Base-by-base conservation (phyloP, 53 echinoderm and acorn worm genomes). In the Henricia sp. region DNA sequence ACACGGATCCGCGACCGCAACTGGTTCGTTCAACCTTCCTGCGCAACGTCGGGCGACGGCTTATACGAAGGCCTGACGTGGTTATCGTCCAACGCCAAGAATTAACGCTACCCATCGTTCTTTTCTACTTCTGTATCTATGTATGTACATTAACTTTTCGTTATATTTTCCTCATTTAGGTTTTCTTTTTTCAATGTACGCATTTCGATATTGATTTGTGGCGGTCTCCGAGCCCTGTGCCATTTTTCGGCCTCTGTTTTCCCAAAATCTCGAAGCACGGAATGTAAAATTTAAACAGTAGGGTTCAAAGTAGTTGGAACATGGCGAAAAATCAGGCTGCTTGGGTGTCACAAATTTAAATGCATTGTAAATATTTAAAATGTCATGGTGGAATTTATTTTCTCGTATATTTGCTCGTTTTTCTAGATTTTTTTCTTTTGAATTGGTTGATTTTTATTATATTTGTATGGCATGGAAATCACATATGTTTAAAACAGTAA, bases 1-100 rank as follows among this genome's bases (percentile, higher is more conserved):
- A 92, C 99, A 38, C 88, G 90, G 69, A 99, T 95, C 55, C 88
- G 92, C 29, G 99, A 99, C 70, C 88, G 94, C 53, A 99, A 99
- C 86, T 95, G 94, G 99, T 99, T 86, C 70, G 99, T 99, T 42
- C 99, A 99, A 70, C 99, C 99, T 5, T 95, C 99, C 4, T 99
- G 99, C 63, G 99, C 99, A 41, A 99, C 99, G 36, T 92, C 99
- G 27, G 99, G 99, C 26, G 99, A 99, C 71, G 99, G 94, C 13
- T 80, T 99, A 6, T 83, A 83, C 42, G 99, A 99, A 62, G 99
- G 99, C 6, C 85, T 99, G 10, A 95, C 92, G 50, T 99, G 99
- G 99, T 76, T 99, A 3, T 91, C 87, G 10, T 89, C 94, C 32
- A 97, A 99, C 30, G 90, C 92, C 84, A 99, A 99, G 87, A 89